Conservation (phyloP, 1,140 invertebrate genomes). For the Patella vulgata region DNA sequence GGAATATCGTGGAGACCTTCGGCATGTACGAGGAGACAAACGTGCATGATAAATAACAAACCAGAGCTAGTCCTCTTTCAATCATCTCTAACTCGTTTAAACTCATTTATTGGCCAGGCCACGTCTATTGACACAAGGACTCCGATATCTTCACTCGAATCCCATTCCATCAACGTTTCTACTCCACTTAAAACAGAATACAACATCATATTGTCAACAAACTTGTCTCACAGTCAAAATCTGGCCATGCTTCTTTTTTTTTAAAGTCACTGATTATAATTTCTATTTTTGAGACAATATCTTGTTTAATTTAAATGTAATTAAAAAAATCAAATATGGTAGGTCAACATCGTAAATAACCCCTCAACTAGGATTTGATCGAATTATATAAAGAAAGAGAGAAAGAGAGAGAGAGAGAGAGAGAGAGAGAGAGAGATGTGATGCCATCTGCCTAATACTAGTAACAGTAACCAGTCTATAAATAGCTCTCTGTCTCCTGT, state of each 20-base stretch:
- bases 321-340: too few relatives aligned
- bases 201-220: too few relatives aligned
- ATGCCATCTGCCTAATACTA: background rate
- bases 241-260: too few relatives aligned
- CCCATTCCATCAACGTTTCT: too few relatives aligned
- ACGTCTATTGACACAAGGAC: conserved; percentile 24
- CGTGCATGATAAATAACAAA: conserved; percentile 28
- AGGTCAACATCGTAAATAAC: conserved; percentile 1
- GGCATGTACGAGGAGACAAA: conserved; percentile 17
- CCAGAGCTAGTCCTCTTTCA: conserved; percentile 13
- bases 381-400: conserved; percentile 3
- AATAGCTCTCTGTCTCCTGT: too few relatives aligned
- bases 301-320: too few relatives aligned
- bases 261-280: too few relatives aligned
- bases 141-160: conserved; percentile 16
- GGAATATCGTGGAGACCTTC: background rate
- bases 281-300: too few relatives aligned
- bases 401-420: conserved; percentile 18
- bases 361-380: background rate
- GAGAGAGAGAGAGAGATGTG: conserved; percentile 2
- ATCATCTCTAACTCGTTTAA: conserved; percentile 18
- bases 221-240: too few relatives aligned
- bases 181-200: too few relatives aligned
- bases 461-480: conserved; percentile 1
- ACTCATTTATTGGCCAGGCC: conserved; percentile 18